Conservation (phyloP, 2,888 invertebrate genomes). For the Sesia apiformis region DNA sequence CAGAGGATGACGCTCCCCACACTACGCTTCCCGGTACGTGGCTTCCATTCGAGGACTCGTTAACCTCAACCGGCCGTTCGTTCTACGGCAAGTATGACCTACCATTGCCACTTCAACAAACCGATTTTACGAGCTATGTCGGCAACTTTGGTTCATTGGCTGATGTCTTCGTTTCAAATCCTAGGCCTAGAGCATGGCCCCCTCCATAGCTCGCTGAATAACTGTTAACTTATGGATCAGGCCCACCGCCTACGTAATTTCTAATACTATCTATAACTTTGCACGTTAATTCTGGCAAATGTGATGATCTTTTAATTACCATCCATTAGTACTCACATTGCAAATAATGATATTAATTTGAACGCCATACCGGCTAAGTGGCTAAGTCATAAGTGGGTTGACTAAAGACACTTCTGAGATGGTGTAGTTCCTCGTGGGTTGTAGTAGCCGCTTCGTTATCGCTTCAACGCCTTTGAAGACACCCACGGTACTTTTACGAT, state of each 20-base stretch:
- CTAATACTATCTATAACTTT: not conserved
- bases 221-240: not conserved
- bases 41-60: not conserved
- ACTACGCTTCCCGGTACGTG: not conserved
- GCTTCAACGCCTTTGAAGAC: no score
- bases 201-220: not conserved
- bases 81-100: not conserved
- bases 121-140: not conserved
- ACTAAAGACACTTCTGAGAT: no score
- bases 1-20: not conserved
- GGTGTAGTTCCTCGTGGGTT: no score
- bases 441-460: no score
- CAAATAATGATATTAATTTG: no score
- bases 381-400: no score
- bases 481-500: no score
- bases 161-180: not conserved
- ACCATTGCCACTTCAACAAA: not conserved
- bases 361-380: no score
- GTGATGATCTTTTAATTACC: no score
- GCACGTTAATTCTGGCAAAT: not conserved
- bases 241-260: not conserved
- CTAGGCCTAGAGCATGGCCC: not conserved
- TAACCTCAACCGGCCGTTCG: not conserved
- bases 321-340: no score
- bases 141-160: not conserved